Evolutionary conservation across 2,888 invertebrate species (phyloP), one percentile per base, ranked within the genome.

Genomic region (Drosophila sordidula): DNA sequence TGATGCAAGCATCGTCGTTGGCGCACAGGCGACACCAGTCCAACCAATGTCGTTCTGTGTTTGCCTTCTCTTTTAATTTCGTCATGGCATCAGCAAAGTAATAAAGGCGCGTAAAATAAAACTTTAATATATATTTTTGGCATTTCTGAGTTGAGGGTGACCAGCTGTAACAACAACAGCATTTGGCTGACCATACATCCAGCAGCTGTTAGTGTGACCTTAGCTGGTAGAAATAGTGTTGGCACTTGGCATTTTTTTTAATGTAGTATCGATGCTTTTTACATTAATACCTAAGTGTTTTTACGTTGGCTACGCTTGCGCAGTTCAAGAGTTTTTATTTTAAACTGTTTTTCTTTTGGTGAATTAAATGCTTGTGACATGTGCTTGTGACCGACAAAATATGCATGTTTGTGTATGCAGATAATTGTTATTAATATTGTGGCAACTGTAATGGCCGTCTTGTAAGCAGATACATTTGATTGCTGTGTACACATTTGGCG

Each of bases 1-100:
- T 64, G 4, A 65, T 51, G 1, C 5, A 8, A 8, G 75, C 72
- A 12, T 64, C 57, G 6, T 80, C 75, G 26, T 46, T 77, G 2
- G 86, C 82, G 36, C 82, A 82, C 2, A 82, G 54, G 2, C 82
- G 82, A 41, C 82, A 82, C 82, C 82, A 82, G 14, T 67, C 49
- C 0, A 82, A 26, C 82, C 82, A 82, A 42, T 73, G 47, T 4
- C 39, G 68, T 32, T 51, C 26, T 1, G 26, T 38, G 12, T 1
- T 59, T 16, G 1, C 1, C n/a, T 25, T 11, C 34, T 39, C n/a
- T 18, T 42, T 63, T n/a, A 42, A 18, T 12, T 42, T 63, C 14
- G 32, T 32, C 59, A 58, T 54, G 2, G 9, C 32, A 9, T 18
- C 6, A 25, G 8, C 2, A 18, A 34, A 18, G 12, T 16, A 36